A percentile compares a stretch with the other conserved stretches of the same genome.
phyloP scores from a whole-genome alignment of 2,113 vertebrate species.

The Pterophyllum scalare region DNA sequence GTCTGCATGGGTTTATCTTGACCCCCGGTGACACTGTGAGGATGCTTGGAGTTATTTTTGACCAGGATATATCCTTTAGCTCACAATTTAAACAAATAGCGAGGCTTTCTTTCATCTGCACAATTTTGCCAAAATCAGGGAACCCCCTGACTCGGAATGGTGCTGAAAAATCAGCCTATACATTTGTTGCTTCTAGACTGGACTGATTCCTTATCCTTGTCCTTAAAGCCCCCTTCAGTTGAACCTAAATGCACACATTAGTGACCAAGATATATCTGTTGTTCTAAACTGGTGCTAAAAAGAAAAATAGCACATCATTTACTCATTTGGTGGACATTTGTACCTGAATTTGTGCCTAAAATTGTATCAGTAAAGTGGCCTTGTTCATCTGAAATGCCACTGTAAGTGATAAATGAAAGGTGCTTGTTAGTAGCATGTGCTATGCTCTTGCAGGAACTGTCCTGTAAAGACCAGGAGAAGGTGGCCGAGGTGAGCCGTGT shows the following conservation, averaged over 20 bases:
- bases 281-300: not conserved
- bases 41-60: not conserved
- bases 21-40: accelerated
- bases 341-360: not conserved
- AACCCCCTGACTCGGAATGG: not conserved
- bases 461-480: slow-evolving; percentile 90
- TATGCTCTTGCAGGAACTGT: slow-evolving; percentile 83
- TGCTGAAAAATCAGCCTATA: not conserved
- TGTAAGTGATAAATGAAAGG: not conserved
- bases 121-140: not conserved
- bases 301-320: no score
- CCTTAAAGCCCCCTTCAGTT: not conserved
- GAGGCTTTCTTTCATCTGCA: not conserved
- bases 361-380: not conserved
- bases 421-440: not conserved
- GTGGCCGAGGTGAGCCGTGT: slow-evolving; percentile 86
- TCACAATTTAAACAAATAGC: not conserved
- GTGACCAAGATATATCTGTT: not conserved
- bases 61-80: not conserved
- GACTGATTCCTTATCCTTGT: not conserved
- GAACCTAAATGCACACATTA: accelerated
- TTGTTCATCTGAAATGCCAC: not conserved
- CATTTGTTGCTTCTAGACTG: not conserved
- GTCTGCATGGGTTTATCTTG: no score
- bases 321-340: no score